Evolutionary conservation across 2,797 vertebrate genomes (phyloP).

Genomic region (Microctenopoma steveboyesi): DNA sequence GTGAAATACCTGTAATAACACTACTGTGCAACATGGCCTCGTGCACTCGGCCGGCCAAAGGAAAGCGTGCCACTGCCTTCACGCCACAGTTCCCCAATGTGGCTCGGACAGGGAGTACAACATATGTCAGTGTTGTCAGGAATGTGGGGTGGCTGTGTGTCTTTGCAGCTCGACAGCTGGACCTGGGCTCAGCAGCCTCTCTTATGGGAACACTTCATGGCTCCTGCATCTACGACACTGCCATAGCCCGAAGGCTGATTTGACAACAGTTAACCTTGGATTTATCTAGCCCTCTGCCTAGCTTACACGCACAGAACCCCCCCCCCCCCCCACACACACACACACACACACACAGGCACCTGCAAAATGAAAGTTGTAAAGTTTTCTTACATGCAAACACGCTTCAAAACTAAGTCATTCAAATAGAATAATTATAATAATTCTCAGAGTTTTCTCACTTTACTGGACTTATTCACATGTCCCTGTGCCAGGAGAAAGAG

Average conservation of each 20-base stretch:
- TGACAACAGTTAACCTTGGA: conserved; percentile 83
- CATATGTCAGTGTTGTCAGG: conserved; percentile 74
- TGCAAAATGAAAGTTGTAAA: conserved; percentile 13
- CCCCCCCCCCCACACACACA: not conserved
- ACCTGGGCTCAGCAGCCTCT: conserved; percentile 65
- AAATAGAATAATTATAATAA: too few species aligned
- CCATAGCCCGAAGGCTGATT: conserved; percentile 74
- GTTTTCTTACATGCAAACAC: not conserved
- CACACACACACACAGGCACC: not conserved
- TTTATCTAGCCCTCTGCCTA: conserved; percentile 61
- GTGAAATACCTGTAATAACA: conserved; percentile 55
- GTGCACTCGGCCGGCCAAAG: conserved; percentile 37
- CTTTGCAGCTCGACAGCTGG: conserved; percentile 72
- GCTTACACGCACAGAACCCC: conserved; percentile 33
- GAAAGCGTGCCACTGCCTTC: conserved; percentile 52
- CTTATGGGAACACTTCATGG: conserved; percentile 76
- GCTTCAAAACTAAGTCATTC: conserved; percentile 2
- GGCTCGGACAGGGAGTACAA: conserved; percentile 53
- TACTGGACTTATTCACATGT: conserved; percentile 33
- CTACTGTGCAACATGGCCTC: conserved; percentile 48
- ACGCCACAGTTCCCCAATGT: conserved; percentile 49
- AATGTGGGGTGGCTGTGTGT: conserved; percentile 34
- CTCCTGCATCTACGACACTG: conserved; percentile 60
- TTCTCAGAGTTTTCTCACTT: conserved; percentile 46
- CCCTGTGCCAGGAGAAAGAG: conserved; percentile 27